phyloP scores from a whole-genome alignment of 2,113 vertebrate genomes.

The Struthio camelus region DNA sequence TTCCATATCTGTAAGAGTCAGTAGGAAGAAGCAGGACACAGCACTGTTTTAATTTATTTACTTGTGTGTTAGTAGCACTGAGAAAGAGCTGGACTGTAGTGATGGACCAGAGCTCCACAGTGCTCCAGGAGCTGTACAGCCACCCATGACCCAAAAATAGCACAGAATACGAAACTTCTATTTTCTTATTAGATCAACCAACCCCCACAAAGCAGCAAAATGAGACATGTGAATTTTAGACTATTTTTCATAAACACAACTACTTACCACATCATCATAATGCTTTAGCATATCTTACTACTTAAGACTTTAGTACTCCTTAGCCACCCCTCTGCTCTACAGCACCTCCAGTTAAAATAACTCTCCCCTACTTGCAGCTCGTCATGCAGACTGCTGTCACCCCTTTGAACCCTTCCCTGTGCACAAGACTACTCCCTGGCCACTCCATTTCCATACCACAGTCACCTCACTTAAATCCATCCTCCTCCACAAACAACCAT shows the following conservation, averaged over 20 bases:
- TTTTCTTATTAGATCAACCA: not conserved
- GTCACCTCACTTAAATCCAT: not conserved
- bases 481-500: not conserved
- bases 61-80: not conserved
- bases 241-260: not conserved
- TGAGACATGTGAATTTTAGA: not conserved
- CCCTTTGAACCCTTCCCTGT: not conserved
- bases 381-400: not conserved
- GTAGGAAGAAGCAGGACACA: not conserved
- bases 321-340: not conserved
- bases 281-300: not conserved
- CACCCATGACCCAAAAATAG: not conserved
- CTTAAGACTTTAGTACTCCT: not conserved
- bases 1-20: not conserved
- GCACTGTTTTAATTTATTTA: not conserved
- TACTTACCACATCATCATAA: accelerated
- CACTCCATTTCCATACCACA: not conserved
- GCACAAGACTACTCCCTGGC: not conserved
- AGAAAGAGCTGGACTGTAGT: not conserved
- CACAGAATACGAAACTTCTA: not conserved
- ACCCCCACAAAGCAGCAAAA: not conserved
- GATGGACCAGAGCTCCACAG: not conserved
- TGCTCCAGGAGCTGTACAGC: not conserved
- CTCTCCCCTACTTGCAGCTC: not conserved
- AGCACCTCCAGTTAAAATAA: not conserved